Evolutionary conservation across 2,888 invertebrate genomes (phyloP).

Genomic region (Ophioninae sp.): DNA sequence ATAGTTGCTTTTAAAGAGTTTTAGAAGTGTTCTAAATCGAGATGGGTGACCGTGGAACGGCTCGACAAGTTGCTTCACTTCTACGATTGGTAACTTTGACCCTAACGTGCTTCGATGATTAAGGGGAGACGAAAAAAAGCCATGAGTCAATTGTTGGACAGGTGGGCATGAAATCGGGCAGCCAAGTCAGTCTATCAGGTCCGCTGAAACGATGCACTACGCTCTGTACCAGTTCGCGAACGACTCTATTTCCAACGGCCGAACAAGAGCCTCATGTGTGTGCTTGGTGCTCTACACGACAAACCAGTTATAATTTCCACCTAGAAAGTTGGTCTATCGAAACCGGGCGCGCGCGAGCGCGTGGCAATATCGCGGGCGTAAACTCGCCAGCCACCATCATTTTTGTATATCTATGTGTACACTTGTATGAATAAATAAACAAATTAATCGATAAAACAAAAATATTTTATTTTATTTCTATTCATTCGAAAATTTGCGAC

Average conservation of each 20-base stretch:
- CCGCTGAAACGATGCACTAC: constrained; percentile 7
- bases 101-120: background rate
- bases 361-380: background rate
- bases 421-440: no score
- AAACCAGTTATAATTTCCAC: constrained; percentile 62
- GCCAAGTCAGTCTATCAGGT: background rate
- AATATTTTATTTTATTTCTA: no score
- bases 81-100: background rate
- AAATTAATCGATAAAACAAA: no score
- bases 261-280: constrained; percentile 39
- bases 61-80: background rate
- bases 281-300: constrained; percentile 4
- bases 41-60: background rate
- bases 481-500: no score
- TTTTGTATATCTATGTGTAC: background rate
- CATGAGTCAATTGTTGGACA: background rate
- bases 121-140: background rate
- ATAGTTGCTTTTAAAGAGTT: background rate
- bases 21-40: background rate
- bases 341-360: constrained; percentile 15
- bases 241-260: constrained; percentile 55
- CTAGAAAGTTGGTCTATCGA: constrained; percentile 60
- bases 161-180: constrained; percentile 22
- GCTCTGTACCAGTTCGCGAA: constrained; percentile 51
- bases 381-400: constrained; percentile 24